phyloP scores from a whole-genome alignment of 2,888 invertebrate genomes.

The Drosophila pegasa region DNA sequence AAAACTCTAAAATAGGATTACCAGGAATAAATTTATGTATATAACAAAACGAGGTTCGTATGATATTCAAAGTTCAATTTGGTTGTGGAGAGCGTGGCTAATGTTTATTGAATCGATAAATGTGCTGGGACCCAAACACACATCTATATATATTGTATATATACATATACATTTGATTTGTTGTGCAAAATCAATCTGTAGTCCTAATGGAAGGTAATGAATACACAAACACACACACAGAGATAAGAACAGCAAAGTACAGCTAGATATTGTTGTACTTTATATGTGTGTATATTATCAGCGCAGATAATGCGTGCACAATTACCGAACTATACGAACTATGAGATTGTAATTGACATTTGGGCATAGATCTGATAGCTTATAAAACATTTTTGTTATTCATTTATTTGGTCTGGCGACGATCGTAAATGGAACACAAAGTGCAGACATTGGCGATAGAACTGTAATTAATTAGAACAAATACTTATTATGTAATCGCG shows the following conservation, averaged over 20 bases:
- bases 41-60: background rate
- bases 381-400: constrained; percentile 19
- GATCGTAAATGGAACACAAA: constrained; percentile 25
- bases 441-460: constrained; percentile 1
- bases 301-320: constrained; percentile 68
- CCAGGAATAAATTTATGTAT: background rate
- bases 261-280: constrained; percentile 26
- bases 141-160: constrained; percentile 13
- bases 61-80: background rate
- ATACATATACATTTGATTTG: constrained; percentile 22
- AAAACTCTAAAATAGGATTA: constrained; percentile 10
- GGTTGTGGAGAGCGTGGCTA: constrained; percentile 4
- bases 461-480: constrained; percentile 35
- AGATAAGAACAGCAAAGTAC: constrained; percentile 39
- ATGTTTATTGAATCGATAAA: constrained; percentile 41
- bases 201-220: constrained; percentile 63
- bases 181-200: constrained; percentile 65
- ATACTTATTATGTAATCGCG: constrained; percentile 21
- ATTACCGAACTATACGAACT: constrained; percentile 45
- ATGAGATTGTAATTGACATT: constrained; percentile 52
- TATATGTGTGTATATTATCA: constrained; percentile 46
- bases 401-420: constrained; percentile 27
- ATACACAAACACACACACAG: constrained; percentile 9
- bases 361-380: constrained; percentile 40
- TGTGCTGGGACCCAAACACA: constrained; percentile 11